Evolutionary conservation across 2,113 vertebrate species (phyloP), one percentile per base, ranked within the genome.

Genomic region (Steatornis caripensis): DNA sequence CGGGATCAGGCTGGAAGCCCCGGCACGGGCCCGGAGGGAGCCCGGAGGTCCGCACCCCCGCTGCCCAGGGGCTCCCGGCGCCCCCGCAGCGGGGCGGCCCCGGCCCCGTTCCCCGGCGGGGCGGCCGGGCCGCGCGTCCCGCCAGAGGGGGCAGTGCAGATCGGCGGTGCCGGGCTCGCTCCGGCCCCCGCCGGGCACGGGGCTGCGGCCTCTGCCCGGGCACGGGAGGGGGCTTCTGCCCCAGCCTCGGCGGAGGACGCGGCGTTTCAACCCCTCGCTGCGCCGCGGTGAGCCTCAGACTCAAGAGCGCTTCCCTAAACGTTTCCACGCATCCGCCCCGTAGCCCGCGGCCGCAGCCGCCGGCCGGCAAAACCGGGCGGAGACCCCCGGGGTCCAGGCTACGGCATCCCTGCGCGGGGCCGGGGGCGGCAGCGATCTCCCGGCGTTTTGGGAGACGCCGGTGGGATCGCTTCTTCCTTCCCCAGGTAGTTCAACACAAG

Each of bases 111-210:
- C 15, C 62, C 45, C 45, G 5, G 34, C 22, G 26, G 36, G 45
- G 64, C 34, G 12, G 37, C 37, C 41, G 41, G 76, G 26, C 45
- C 11, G 21, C 82, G 15, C 51, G 48, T 72, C 69, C 84, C 41
- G 51, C 95, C 93, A 85, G 89, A 92, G 91, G 91, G 89, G 91
- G 93, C 95, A 61, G 70, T 90, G 89, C 89, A 60, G 95, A 51
- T 60, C 93, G 91, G 93, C 70, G 1, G 69, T 5, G 21, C 37
- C 20, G 46, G 65, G 20, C 34, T 34, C 55, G 22, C 36, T 43
- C 15, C 32, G 17, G 43, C 4, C 62, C n/a, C 41, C 41, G 29
- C 39, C 26, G 36, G 48, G 45, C 46, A 2, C 30, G 15, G 76
- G 30, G 23, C 36, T 54, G 12, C 21, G 24, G 37, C 55, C 32